These are phyloP conservation scores for Pectinophora gossypiella DNA, from an alignment of 1,140 invertebrate genomes.

Conservation along the genomic window DNA sequence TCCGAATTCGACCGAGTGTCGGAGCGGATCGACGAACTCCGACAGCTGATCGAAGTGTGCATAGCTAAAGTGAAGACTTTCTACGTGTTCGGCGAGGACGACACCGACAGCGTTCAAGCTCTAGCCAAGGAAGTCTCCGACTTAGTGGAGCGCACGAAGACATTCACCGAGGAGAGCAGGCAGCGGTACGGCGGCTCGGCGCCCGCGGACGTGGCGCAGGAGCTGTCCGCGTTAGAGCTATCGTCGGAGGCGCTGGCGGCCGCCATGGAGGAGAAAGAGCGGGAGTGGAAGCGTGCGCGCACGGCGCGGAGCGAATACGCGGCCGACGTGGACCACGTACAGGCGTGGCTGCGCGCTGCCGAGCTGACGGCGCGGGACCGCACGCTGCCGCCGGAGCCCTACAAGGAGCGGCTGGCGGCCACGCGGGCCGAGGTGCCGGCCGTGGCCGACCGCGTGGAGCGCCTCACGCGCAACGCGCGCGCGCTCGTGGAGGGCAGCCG, in stretches of 20 bases:
- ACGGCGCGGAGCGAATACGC: slow-evolving; percentile 88
- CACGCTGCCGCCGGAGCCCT: slow-evolving; percentile 82
- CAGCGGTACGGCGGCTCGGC: slow-evolving; percentile 81
- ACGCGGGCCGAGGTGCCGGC: slow-evolving; percentile 84
- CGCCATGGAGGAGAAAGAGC: slow-evolving; percentile 90
- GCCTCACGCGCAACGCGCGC: slow-evolving; percentile 85
- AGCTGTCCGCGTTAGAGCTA: slow-evolving; percentile 85
- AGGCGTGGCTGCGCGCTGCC: slow-evolving; percentile 87
- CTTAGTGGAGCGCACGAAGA: slow-evolving; percentile 77
- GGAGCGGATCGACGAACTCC: slow-evolving; percentile 79
- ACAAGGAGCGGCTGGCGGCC: slow-evolving; percentile 86
- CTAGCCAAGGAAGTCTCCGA: slow-evolving; percentile 71
- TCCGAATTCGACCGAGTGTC: slow-evolving; percentile 74
- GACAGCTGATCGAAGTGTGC: slow-evolving; percentile 78
- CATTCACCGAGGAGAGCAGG: slow-evolving; percentile 79
- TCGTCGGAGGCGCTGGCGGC: slow-evolving; percentile 85
- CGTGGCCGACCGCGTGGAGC: slow-evolving; percentile 86
- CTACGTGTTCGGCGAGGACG: slow-evolving; percentile 85
- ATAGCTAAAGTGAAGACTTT: slow-evolving; percentile 79
- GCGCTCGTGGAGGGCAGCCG: slow-evolving; percentile 86
- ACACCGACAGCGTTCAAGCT: slow-evolving; percentile 75
- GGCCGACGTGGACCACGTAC: slow-evolving; percentile 86
- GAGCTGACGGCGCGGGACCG: slow-evolving; percentile 90
- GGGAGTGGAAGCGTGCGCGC: slow-evolving; percentile 89
- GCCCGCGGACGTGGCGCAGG: slow-evolving; percentile 85